phyloP scores from a whole-genome alignment of 2,113 vertebrate species.

The Vulpes vulpes region DNA sequence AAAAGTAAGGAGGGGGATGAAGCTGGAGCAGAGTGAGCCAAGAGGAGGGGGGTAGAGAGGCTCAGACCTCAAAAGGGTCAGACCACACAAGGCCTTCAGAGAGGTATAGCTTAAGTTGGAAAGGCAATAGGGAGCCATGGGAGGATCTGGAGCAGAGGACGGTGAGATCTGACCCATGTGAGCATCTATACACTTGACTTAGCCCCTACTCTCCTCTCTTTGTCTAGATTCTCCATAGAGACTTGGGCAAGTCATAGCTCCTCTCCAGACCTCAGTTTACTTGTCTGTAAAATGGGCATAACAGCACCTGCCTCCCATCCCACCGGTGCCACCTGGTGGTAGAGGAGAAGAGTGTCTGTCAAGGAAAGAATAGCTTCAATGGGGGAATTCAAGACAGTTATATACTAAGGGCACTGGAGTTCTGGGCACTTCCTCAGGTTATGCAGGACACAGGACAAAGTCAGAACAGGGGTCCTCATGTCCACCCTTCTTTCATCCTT shows the following conservation, averaged over 20 bases:
- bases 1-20: background rate
- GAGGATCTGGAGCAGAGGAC: background rate
- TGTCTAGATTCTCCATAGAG: background rate
- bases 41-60: background rate
- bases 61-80: background rate
- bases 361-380: background rate
- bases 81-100: background rate
- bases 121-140: background rate
- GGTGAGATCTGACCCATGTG: background rate
- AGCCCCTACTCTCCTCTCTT: background rate
- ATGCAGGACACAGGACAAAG: background rate
- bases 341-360: background rate
- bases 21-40: background rate
- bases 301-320: background rate
- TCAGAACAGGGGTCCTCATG: background rate
- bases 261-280: background rate
- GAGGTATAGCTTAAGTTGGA: background rate
- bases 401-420: background rate
- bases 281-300: background rate
- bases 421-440: background rate
- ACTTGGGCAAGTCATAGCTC: background rate
- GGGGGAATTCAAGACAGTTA: background rate
- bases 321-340: background rate
- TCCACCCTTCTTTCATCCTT: background rate
- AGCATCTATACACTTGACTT: background rate